Base-by-base conservation (phyloP, 1,140 invertebrate species). In the Drosophila subobscura region DNA sequence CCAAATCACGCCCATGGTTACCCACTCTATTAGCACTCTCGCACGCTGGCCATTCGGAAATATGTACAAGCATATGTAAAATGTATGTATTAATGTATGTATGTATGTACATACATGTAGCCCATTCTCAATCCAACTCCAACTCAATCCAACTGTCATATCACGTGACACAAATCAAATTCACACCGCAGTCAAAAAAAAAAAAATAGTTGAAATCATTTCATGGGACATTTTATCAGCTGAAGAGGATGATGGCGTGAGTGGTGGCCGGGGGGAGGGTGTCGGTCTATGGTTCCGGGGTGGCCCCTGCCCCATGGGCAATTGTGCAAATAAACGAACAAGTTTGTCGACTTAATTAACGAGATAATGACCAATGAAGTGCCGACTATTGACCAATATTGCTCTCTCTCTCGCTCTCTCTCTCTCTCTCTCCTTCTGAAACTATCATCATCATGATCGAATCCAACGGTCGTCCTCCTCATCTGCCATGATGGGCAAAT, bases 91-190 rank as follows among this genome's bases (percentile, higher is more conserved):
- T 20, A 0, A 20, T 20, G 16, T 20, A 20, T n/a, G n/a, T n/a
- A n/a, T n/a, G n/a, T n/a, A n/a, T n/a, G n/a, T n/a, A n/a, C n/a
- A n/a, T n/a, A n/a, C n/a, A n/a, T n/a, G n/a, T n/a, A n/a, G n/a
- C n/a, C n/a, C 16, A 20, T 0, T 20, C 16, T 20, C 16, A 20
- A n/a, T n/a, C n/a, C n/a, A n/a, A n/a, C n/a, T n/a, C n/a, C n/a
- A n/a, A n/a, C n/a, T n/a, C n/a, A n/a, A n/a, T n/a, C n/a, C n/a
- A 20, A 37, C 23, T 58, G 72, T 44, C 61, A 75, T 67, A 75
- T 75, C 72, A 75, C 72, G 72, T 75, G 72, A 75, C 72, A 75
- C 72, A 75, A 75, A 75, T 74, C 72, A 74, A 74, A 73, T 52
- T 73, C 71, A 73, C 58, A 73, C 70, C 70, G 25, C 47, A 73